A percentile compares a stretch with the other conserved stretches of the same genome.
Evolutionary conservation across 2,888 invertebrate species (phyloP).

Genomic region (Oligia fasciuncula): DNA sequence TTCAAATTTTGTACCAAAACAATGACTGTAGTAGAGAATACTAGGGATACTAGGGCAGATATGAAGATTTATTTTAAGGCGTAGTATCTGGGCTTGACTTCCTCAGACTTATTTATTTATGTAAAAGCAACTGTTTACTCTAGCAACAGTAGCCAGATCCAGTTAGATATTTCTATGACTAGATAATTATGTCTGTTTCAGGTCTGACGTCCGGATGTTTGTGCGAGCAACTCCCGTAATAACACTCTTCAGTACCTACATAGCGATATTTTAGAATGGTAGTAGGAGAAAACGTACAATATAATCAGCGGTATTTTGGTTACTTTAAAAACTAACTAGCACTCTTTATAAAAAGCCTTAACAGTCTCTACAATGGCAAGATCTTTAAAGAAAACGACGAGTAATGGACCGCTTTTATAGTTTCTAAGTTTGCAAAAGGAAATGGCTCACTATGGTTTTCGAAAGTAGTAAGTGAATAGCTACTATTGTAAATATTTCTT

Average conservation of each 20-base stretch:
- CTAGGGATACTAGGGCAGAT: conserved; percentile 1
- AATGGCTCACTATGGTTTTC: conserved; percentile 48
- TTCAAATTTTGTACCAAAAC: conserved; percentile 20
- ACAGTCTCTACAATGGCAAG: conserved; percentile 21
- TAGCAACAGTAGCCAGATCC: not conserved
- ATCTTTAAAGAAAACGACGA: conserved; percentile 43
- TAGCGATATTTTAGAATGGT: too few species aligned
- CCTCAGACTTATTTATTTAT: not conserved
- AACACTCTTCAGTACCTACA: not conserved
- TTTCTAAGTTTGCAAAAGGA: conserved; percentile 53
- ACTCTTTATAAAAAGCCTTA: not conserved
- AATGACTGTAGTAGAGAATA: not conserved
- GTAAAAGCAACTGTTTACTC: conserved; percentile 7
- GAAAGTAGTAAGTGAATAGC: conserved; percentile 45
- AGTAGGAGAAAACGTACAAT: not conserved
- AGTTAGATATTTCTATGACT: not conserved
- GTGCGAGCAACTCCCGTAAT: not conserved
- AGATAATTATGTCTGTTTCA: conserved; percentile 8
- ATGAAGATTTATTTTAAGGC: conserved; percentile 13
- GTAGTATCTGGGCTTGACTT: conserved; percentile 10
- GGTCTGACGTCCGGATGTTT: not conserved
- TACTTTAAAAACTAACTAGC: conserved; percentile 1
- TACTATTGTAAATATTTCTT: conserved; percentile 45
- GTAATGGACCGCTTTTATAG: conserved; percentile 21
- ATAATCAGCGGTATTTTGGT: conserved; percentile 2